A percentile compares a stretch with the other conserved stretches of the same genome.
Conservation (phyloP, 1,140 invertebrate genomes). For the Lethocerus indicus region DNA sequence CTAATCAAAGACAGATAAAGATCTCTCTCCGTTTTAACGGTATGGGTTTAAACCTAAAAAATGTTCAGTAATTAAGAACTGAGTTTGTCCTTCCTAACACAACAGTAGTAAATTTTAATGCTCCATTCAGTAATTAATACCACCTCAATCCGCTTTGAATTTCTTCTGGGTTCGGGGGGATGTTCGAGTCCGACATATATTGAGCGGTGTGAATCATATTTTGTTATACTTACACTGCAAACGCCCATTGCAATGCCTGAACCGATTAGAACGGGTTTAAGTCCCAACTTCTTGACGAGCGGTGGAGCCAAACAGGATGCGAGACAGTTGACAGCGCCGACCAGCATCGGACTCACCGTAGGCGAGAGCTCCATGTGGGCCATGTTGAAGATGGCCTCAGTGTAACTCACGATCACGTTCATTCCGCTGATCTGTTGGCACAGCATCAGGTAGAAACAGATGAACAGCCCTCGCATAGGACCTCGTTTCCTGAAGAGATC, state of each 20-base stretch:
- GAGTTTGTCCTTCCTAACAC: not conserved
- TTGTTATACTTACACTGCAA: slow-evolving; percentile 4
- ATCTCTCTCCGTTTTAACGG: too few species aligned
- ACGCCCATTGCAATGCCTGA: slow-evolving; percentile 3
- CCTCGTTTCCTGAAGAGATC: too few species aligned
- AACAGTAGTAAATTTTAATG: not conserved
- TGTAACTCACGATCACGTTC: slow-evolving; percentile 8
- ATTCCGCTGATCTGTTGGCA: slow-evolving; percentile 10
- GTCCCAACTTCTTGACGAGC: slow-evolving; percentile 7
- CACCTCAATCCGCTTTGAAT: too few species aligned
- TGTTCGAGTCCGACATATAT: not conserved
- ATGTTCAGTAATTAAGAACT: not conserved
- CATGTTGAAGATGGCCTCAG: slow-evolving; percentile 5
- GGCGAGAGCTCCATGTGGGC: not conserved
- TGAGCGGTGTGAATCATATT: not conserved
- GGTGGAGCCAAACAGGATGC: slow-evolving; percentile 3
- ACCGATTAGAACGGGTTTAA: slow-evolving; percentile 2
- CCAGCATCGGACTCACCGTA: slow-evolving; percentile 2
- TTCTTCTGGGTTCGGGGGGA: too few species aligned
- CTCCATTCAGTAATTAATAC: not conserved
- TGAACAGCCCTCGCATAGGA: too few species aligned
- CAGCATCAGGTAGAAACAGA: slow-evolving; percentile 1
- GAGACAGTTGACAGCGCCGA: slow-evolving; percentile 4
- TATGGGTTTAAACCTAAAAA: not conserved
- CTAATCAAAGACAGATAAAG: too few species aligned